Evolutionary conservation across 2,797 vertebrate genomes (phyloP).

Genomic region (Fundulus diaphanus): DNA sequence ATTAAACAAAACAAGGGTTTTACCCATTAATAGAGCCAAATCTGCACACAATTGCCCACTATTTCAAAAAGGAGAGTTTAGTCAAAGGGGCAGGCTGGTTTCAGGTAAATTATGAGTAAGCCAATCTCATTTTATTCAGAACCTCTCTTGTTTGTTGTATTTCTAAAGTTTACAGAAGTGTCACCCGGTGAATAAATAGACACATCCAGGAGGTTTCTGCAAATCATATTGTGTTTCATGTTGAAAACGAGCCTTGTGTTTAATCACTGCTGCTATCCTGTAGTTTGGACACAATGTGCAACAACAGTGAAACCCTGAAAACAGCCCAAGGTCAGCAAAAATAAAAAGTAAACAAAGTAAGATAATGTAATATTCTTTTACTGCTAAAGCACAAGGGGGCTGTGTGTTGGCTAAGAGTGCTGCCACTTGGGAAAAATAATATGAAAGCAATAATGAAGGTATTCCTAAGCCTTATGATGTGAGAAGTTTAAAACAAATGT

Average conservation of each 20-base stretch:
- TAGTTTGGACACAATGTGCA: conserved; percentile 38
- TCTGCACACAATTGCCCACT: conserved; percentile 12
- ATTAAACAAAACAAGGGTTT: neutral
- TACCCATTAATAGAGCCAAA: neutral
- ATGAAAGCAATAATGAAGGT: conserved; percentile 20
- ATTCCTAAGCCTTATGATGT: conserved; percentile 16
- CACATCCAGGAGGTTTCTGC: neutral
- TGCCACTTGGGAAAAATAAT: neutral
- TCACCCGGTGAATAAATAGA: conserved; percentile 18
- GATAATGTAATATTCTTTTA: conserved; percentile 21
- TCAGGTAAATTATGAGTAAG: conserved; percentile 15
- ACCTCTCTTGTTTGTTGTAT: conserved; percentile 24
- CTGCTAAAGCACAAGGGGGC: conserved; percentile 12
- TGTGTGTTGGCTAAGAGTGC: conserved; percentile 5
- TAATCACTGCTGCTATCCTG: conserved; percentile 29
- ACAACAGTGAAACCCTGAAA: conserved; percentile 42
- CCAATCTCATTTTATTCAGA: conserved; percentile 24
- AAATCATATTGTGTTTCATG: neutral
- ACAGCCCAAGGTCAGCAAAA: conserved; percentile 62
- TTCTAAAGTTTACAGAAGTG: conserved; percentile 22
- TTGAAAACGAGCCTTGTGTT: conserved; percentile 32
- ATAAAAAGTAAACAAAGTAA: conserved; percentile 32
- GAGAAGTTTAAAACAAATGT: conserved; percentile 16
- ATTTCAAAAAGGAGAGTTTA: neutral
- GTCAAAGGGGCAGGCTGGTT: neutral